A percentile compares a stretch with the other conserved stretches of the same genome.
Evolutionary conservation across 2,113 vertebrate genomes (phyloP).

Genomic region (Perccottus glenii): DNA sequence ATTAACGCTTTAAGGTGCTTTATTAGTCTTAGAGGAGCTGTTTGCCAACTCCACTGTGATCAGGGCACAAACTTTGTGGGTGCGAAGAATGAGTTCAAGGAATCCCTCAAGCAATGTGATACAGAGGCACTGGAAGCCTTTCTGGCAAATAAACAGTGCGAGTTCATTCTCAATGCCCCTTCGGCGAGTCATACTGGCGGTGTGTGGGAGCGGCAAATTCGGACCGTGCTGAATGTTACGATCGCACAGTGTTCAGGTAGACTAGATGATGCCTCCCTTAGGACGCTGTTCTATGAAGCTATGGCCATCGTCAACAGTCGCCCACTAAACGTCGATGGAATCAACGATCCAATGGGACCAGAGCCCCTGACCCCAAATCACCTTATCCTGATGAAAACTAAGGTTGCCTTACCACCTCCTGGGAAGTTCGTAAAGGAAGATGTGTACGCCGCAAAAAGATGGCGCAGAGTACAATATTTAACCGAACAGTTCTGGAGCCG

Average conservation of each 20-base stretch:
- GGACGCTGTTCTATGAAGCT: conserved; percentile 1
- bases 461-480: not conserved
- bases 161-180: conserved; percentile 14
- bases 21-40: conserved; percentile 11
- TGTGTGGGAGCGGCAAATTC: conserved; percentile 34
- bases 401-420: conserved; percentile 10
- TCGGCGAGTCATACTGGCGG: conserved; percentile 34
- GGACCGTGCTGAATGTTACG: not conserved
- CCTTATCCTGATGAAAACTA: conserved; percentile 14
- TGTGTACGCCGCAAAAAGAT: conserved; percentile 2
- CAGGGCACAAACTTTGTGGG: conserved; percentile 33
- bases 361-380: conserved; percentile 4
- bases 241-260: conserved; percentile 5
- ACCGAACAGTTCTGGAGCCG: conserved; percentile 4
- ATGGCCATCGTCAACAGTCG: conserved; percentile 9
- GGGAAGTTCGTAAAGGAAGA: conserved; percentile 11
- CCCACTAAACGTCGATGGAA: not conserved
- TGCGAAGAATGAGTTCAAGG: no score
- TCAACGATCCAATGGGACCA: not conserved
- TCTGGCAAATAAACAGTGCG: conserved; percentile 11
- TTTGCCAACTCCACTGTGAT: conserved; percentile 26
- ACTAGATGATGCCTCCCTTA: conserved; percentile 11
- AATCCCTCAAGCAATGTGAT: no score
- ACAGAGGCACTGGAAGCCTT: not conserved
- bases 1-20: conserved; percentile 32